phyloP scores from a whole-genome alignment of 2,888 invertebrate species.

The Phengaris arion region DNA sequence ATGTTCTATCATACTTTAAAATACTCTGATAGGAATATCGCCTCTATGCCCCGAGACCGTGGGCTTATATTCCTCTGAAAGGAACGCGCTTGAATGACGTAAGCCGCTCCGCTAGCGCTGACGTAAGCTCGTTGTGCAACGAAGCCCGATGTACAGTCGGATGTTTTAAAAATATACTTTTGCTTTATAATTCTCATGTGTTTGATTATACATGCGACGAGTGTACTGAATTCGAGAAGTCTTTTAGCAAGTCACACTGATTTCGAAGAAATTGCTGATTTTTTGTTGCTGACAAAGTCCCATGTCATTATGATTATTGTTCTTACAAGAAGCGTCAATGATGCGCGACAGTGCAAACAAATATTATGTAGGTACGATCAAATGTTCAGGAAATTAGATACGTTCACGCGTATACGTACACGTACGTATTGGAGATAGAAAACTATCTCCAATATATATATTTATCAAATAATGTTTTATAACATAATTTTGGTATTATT shows the following conservation, averaged over 20 bases:
- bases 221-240: background rate
- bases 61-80: slow-evolving; percentile 60
- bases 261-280: background rate
- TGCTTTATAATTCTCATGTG: background rate
- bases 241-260: slow-evolving; percentile 2
- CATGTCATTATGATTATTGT: background rate
- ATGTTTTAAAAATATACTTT: background rate
- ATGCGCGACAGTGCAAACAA: background rate
- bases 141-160: slow-evolving; percentile 66
- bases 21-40: slow-evolving; percentile 48
- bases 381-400: too few relatives aligned
- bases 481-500: too few relatives aligned
- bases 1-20: slow-evolving; percentile 71
- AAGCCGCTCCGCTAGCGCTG: slow-evolving; percentile 75
- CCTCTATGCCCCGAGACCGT: slow-evolving; percentile 52
- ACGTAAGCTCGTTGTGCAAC: slow-evolving; percentile 80
- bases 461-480: too few relatives aligned
- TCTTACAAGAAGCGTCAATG: background rate
- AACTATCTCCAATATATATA: background rate
- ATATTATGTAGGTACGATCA: background rate
- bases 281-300: background rate
- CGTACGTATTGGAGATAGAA: too few relatives aligned
- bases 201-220: slow-evolving; percentile 2
- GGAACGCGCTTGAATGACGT: slow-evolving; percentile 72
- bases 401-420: too few relatives aligned